These are phyloP conservation scores for Mergus octosetaceus DNA, from an alignment of 2,797 vertebrate genomes.

Conservation along the genomic window DNA sequence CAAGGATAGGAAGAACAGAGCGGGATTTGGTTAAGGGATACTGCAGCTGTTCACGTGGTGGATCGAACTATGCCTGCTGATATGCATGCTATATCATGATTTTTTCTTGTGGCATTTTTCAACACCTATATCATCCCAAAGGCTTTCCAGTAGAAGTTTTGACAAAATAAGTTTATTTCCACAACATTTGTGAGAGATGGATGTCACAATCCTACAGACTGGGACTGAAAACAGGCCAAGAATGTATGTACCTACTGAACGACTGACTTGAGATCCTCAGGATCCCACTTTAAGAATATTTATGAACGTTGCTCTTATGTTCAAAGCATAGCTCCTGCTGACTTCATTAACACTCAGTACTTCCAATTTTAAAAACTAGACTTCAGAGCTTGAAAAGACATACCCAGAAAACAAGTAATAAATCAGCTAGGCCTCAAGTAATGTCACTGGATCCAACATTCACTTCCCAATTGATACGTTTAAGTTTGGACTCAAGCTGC, in stretches of 20 bases:
- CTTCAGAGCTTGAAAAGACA: not conserved
- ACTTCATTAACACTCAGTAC: not conserved
- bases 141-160: not conserved
- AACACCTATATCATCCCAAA: not conserved
- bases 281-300: not conserved
- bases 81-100: not conserved
- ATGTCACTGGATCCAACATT: not conserved
- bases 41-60: not conserved
- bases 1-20: not conserved
- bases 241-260: not conserved
- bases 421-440: not conserved
- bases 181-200: not conserved
- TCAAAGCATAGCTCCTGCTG: not conserved
- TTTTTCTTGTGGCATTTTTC: not conserved
- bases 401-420: not conserved
- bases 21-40: not conserved
- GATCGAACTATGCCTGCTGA: not conserved
- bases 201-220: not conserved
- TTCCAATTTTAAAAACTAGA: not conserved
- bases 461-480: not conserved
- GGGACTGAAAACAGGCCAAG: not conserved
- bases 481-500: not conserved
- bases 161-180: not conserved
- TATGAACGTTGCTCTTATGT: not conserved
- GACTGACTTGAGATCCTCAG: not conserved